These are phyloP conservation scores for Knipowitschia caucasica DNA, from an alignment of 2,797 vertebrate species.

Conservation along the genomic window DNA sequence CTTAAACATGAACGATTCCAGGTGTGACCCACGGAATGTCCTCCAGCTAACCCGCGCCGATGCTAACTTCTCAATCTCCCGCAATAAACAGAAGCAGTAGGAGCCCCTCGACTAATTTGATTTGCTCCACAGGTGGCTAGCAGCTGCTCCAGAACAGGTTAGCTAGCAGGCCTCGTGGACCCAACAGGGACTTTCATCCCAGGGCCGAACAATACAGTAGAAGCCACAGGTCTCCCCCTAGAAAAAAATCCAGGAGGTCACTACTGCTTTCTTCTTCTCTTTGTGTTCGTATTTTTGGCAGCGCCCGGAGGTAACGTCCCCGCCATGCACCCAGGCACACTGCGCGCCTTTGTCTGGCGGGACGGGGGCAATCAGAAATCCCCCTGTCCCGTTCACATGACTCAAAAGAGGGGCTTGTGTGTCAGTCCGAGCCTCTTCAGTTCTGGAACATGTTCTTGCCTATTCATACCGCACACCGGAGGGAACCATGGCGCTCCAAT, in stretches of 20 bases:
- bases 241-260: constrained; percentile 82
- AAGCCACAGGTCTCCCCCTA: constrained; percentile 87
- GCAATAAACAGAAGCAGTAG: constrained; percentile 85
- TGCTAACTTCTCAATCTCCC: constrained; percentile 69
- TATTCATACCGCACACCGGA: constrained; percentile 72
- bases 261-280: constrained; percentile 66
- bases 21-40: constrained; percentile 22
- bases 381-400: constrained; percentile 83
- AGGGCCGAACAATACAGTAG: constrained; percentile 64
- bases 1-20: constrained; percentile 37
- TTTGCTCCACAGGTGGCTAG: constrained; percentile 94
- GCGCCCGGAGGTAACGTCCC: constrained; percentile 86
- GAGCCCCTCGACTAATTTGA: constrained; percentile 91
- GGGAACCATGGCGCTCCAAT: constrained; percentile 57
- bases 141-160: constrained; percentile 92
- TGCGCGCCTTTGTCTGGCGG: constrained; percentile 87
- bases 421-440: constrained; percentile 80
- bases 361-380: constrained; percentile 76
- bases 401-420: constrained; percentile 81
- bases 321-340: constrained; percentile 79
- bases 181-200: constrained; percentile 50
- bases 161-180: constrained; percentile 63
- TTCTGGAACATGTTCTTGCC: constrained; percentile 86
- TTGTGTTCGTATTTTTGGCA: constrained; percentile 75
- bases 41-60: constrained; percentile 65